These are phyloP conservation scores for Philypnodon macrostomus DNA, from an alignment of 2,797 vertebrate species.

Conservation along the genomic window DNA sequence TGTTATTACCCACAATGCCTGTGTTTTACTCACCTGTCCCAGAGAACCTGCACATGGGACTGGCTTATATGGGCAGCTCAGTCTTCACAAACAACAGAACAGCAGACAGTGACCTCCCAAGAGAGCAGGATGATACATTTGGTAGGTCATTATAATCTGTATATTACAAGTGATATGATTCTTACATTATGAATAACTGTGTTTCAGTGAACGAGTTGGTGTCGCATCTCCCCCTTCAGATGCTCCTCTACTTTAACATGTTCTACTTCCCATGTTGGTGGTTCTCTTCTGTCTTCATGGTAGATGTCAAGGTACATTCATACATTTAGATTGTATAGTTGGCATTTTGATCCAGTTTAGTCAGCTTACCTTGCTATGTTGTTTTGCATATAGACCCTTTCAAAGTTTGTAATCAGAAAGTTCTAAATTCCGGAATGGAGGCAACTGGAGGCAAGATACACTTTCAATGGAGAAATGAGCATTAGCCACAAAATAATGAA, in stretches of 20 bases:
- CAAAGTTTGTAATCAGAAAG: too few species aligned
- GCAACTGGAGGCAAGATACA: too few species aligned
- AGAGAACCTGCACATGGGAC: conserved; percentile 72
- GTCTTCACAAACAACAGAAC: conserved; percentile 83
- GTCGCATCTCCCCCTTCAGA: conserved; percentile 84
- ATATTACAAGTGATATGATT: too few species aligned
- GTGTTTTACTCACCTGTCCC: conserved; percentile 78
- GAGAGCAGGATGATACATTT: conserved; percentile 55
- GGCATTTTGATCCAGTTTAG: too few species aligned
- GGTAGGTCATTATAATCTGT: conserved; percentile 58
- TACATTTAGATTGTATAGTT: too few species aligned
- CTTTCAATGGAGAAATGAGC: too few species aligned
- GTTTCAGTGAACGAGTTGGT: conserved; percentile 66
- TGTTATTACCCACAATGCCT: conserved; percentile 64
- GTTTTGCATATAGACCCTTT: too few species aligned
- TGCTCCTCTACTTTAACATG: conserved; percentile 86
- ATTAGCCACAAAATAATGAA: too few species aligned
- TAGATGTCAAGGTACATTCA: conserved; percentile 81
- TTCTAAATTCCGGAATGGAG: too few species aligned
- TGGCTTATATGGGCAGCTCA: conserved; percentile 74
- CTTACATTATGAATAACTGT: too few species aligned
- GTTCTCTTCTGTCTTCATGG: conserved; percentile 79
- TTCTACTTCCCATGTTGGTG: conserved; percentile 85
- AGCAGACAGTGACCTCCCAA: conserved; percentile 59
- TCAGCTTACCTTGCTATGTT: too few species aligned